Base-by-base conservation (phyloP, 1,140 invertebrate species). In the Papilio polyxenes region DNA sequence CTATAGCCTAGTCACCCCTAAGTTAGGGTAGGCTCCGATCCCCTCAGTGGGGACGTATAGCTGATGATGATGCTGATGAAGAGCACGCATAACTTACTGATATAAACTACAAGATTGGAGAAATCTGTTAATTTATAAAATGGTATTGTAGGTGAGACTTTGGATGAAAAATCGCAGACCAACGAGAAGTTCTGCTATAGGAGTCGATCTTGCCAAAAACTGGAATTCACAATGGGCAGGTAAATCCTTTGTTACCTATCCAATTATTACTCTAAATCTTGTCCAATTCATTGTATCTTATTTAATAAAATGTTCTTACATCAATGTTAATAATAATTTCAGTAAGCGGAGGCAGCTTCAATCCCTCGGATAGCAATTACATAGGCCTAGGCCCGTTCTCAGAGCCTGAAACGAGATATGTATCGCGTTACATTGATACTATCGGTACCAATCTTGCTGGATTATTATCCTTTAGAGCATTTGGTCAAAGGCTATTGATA, bases 81-180 rank as follows among this genome's bases (percentile, higher is more conserved):
- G 13, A 51, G 9, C 49, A 51, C 56, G n/a, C 56, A 59, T 59
- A 1, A 6, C 56, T n/a, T n/a, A 59, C n/a, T 59, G 2, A 59
- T 59, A 17, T 53, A 9, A 53, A 1, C 6, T 53, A 44, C 15
- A 53, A 53, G 51, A 13, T 56, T 56, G 15, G 5, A 17, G 17
- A 17, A 17, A 17, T 17, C 5, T 56, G 3, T 17, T 3, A 17
- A 56, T 83, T n/a, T 79, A 72, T 75, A 82, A 3, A 8, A 23
- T 80, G 78, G 82, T 85, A 88, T 86, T 87, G 23, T 74, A 97
- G 96, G 92, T 96, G 83, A 95, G 97, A 84, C 85, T 97, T 78
- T 98, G 97, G 97, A 91, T 96, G 3, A 97, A 97, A 91, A 97
- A 97, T 31, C 86, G 93, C 62, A 87, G 89, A 84, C 88, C 88